Base-by-base conservation (phyloP, 2,113 vertebrate genomes). In the Panthera tigris region DNA sequence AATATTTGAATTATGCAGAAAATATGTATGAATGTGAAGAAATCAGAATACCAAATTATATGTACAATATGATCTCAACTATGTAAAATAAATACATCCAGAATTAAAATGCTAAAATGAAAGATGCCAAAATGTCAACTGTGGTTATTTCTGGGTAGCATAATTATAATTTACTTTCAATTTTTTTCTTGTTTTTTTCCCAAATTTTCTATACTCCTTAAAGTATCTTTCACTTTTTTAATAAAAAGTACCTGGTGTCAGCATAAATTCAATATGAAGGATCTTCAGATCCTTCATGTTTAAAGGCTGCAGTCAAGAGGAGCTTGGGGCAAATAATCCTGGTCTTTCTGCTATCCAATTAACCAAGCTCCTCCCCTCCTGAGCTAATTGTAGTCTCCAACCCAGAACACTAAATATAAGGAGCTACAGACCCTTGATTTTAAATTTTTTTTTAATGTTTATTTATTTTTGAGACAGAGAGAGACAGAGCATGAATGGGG, bases 31-130 rank as follows among this genome's bases (percentile, higher is more conserved):
- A 91, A 94, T 68, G 36, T 83, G 41, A 96, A 96, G 63, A 93
- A 96, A 94, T 88, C 36, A 94, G 29, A 91, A 94, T 90, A 68
- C 18, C 31, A 87, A 80, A 39, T 83, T 83, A 94, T n/a, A 95
- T 13, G 81, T 16, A 73, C 16, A 84, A 68, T 55, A 85, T 50
- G 9, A 93, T 74, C 41, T 65, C 84, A 94, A 83, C 65, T 86
- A 95, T 50, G 11, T 29, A 96, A 96, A 96, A 94, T 90, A 94
- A 87, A 95, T 84, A 93, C 19, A 91, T 19, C 6, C 25, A 78
- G 15, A 88, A 29, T 16, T 82, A 90, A 97, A 92, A 66, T 18
- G 61, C 33, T 80, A 52, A 74, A 94, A 92, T 74, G 18, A 94
- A 96, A 89, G 69, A 93, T 23, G 8, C 15, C 41, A 69, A 93